Percentiles rank a stretch among this genome's conserved stretches.
Conservation (phyloP, 2,113 vertebrate species). For the Pterocles gutturalis region DNA sequence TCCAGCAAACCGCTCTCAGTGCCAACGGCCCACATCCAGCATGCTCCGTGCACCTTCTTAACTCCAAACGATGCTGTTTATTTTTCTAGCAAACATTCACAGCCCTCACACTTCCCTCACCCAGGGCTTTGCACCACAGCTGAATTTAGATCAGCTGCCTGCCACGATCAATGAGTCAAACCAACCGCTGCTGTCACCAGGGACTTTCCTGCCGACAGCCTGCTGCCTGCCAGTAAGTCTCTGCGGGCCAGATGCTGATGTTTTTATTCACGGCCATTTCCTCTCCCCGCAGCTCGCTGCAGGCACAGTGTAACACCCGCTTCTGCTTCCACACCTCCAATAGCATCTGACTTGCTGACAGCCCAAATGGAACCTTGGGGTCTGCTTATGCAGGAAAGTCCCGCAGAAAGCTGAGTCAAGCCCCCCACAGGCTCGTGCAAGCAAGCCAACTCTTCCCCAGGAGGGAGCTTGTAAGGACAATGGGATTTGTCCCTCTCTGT, state of each 20-base stretch:
- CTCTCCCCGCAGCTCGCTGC: background rate
- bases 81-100: background rate
- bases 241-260: background rate
- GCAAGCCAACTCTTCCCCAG: background rate
- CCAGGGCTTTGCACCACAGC: background rate
- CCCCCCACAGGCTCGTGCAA: accelerated
- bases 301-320: background rate
- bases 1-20: background rate
- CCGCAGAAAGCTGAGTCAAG: background rate
- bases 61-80: background rate
- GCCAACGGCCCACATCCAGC: background rate
- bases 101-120: background rate
- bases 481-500: background rate
- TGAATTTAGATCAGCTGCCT: background rate
- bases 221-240: background rate
- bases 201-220: background rate
- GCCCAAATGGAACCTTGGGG: background rate
- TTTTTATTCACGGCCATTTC: background rate
- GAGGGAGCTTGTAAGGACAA: background rate
- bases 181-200: background rate
- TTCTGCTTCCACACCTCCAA: background rate
- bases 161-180: background rate
- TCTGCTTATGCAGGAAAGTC: background rate
- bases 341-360: background rate
- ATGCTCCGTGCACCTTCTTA: background rate